A percentile compares a stretch with the other conserved stretches of the same genome.
Evolutionary conservation across 2,888 invertebrate species (phyloP).

Genomic region (Nymphalis c-album): DNA sequence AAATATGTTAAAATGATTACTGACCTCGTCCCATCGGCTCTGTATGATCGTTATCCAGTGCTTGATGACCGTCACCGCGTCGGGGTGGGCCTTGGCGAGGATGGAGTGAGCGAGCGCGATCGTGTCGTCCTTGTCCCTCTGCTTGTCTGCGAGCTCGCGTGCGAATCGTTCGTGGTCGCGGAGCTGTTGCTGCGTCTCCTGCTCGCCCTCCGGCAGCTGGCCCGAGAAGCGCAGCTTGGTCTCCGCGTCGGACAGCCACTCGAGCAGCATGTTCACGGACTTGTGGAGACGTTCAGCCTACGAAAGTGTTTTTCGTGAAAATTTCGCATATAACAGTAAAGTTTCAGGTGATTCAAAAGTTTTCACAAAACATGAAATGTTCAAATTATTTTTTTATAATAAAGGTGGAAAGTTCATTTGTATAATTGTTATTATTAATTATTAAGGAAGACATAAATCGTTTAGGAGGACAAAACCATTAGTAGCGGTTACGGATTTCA

Average conservation of each 20-base stretch:
- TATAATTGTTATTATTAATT: too few species aligned
- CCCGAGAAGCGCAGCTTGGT: constrained; percentile 96
- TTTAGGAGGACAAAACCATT: too few species aligned
- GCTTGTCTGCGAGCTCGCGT: constrained; percentile 90
- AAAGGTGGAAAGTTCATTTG: too few species aligned
- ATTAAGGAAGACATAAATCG: too few species aligned
- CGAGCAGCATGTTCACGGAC: constrained; percentile 95
- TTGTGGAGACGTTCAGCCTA: constrained; percentile 96
- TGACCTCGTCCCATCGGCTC: constrained; percentile 96
- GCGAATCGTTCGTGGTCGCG: constrained; percentile 93
- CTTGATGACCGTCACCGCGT: constrained; percentile 98
- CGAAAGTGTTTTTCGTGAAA: neutral
- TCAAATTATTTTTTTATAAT: too few species aligned
- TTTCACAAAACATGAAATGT: too few species aligned
- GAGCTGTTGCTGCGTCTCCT: constrained; percentile 90
- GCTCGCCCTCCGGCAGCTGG: constrained; percentile 94
- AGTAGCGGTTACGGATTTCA: too few species aligned
- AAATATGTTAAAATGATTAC: constrained; percentile 20
- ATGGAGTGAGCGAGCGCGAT: constrained; percentile 94
- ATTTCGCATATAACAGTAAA: neutral
- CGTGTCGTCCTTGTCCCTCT: constrained; percentile 92
- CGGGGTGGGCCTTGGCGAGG: constrained; percentile 96
- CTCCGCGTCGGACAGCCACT: constrained; percentile 98
- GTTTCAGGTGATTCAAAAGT: too few species aligned
- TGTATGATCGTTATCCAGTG: constrained; percentile 99